Evolutionary conservation across 2,888 invertebrate genomes (phyloP), one percentile per base, ranked within the genome.

Genomic region (Plutella xylostella): DNA sequence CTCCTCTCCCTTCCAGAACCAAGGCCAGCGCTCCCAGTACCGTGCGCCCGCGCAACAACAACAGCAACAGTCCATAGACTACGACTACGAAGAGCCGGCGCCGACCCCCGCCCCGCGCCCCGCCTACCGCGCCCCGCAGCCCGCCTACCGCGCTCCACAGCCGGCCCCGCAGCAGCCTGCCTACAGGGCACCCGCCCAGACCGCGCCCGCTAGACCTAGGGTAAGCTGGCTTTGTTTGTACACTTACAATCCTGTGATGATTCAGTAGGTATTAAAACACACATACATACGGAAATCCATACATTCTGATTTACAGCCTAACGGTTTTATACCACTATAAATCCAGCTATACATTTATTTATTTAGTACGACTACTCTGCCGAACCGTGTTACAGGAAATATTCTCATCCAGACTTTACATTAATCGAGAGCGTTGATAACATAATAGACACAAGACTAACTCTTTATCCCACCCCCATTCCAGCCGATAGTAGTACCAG

Each of bases 401-500:
- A n/a, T n/a, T n/a, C n/a, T n/a, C n/a, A n/a, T n/a, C n/a, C n/a
- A n/a, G n/a, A n/a, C n/a, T n/a, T n/a, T n/a, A n/a, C n/a, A n/a
- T n/a, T n/a, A n/a, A n/a, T n/a, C n/a, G n/a, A n/a, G n/a, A n/a
- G n/a, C n/a, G n/a, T n/a, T n/a, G n/a, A n/a, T n/a, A n/a, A n/a
- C n/a, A n/a, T n/a, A n/a, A 22, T 9, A 9, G 9, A 22, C 22
- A 5, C 22, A 22, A 5, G 22, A 22, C 22, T 12, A 12, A 28
- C 28, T 28, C 4, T 28, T 28, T 34, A 34, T 15, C 7, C n/a
- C 37, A 20, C 9, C 38, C 14, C 21, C 9, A n/a, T 61, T 60
- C 2, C 67, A 85, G 84, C 82, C 84, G 1, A 60, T 66, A 25
- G 80, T 82, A 68, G 80, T 85, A 62, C 43, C 82, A 15, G 84